phyloP scores from a whole-genome alignment of 2,113 vertebrate species.

The Trichomycterus rosablanca region DNA sequence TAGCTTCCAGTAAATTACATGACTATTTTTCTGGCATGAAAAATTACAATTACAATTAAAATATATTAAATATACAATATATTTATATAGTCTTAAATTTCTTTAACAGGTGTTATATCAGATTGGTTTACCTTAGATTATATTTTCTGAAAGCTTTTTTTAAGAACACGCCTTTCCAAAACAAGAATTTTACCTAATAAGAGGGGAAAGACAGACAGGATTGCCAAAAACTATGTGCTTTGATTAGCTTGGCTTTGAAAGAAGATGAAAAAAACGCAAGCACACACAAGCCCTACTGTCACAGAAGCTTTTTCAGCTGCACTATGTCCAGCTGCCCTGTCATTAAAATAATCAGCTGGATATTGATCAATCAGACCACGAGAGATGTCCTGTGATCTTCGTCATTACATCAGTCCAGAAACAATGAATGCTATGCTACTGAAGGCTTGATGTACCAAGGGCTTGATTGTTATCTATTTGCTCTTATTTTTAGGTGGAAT shows the following conservation, averaged over 20 bases:
- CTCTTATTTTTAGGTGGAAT: no score
- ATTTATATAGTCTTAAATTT: no score
- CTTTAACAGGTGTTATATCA: no score
- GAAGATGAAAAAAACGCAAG: slow-evolving; percentile 57
- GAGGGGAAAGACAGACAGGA: background rate
- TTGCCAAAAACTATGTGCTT: slow-evolving; percentile 63
- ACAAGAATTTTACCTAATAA: slow-evolving; percentile 3
- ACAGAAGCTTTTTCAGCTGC: slow-evolving; percentile 60
- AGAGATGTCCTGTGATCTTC: slow-evolving; percentile 47
- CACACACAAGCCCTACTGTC: slow-evolving; percentile 67
- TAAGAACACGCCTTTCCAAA: slow-evolving; percentile 3
- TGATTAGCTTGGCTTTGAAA: slow-evolving; percentile 64
- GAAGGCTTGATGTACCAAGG: no score
- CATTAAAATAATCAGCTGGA: slow-evolving; percentile 70
- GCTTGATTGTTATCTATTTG: no score
- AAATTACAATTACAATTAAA: no score
- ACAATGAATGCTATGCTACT: slow-evolving; percentile 5
- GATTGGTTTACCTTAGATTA: background rate
- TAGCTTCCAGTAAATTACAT: no score
- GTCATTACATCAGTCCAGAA: slow-evolving; percentile 26
- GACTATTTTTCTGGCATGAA: no score
- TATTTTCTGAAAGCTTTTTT: background rate
- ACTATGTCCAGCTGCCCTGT: slow-evolving; percentile 60
- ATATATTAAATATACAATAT: no score
- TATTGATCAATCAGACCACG: slow-evolving; percentile 62